Percentiles rank a stretch among this genome's conserved stretches.
Conservation (phyloP, 2,113 vertebrate species). For the Mellivora capensis region DNA sequence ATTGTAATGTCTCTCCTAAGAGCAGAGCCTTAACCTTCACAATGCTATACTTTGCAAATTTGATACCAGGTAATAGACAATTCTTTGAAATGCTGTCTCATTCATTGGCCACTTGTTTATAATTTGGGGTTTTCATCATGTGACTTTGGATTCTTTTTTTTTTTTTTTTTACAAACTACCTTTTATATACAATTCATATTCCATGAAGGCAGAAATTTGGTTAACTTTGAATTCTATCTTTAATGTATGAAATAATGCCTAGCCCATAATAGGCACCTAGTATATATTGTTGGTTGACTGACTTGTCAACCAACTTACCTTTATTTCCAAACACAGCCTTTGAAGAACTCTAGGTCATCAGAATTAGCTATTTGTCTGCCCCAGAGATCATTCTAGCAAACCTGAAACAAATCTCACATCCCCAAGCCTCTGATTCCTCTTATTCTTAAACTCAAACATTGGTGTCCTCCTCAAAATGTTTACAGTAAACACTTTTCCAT, state of each 20-base stretch:
- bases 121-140: background rate
- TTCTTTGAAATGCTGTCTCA: background rate
- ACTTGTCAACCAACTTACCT: background rate
- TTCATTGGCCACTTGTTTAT: background rate
- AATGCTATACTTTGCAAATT: background rate
- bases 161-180: background rate
- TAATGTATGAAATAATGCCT: background rate
- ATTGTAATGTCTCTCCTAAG: constrained; percentile 41
- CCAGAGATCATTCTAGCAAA: background rate
- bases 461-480: background rate
- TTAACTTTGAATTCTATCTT: background rate
- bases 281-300: background rate
- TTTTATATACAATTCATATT: background rate
- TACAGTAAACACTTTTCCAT: background rate
- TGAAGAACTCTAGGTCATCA: background rate
- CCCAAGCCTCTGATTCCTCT: background rate
- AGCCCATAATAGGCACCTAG: background rate
- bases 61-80: background rate
- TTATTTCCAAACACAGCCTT: constrained; percentile 17
- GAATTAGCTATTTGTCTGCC: background rate
- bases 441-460: background rate
- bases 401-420: background rate
- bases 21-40: constrained; percentile 13
- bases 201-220: background rate
- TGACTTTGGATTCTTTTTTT: background rate